phyloP scores from a whole-genome alignment of 2,888 invertebrate genomes.

The Coleophora flavipennella region DNA sequence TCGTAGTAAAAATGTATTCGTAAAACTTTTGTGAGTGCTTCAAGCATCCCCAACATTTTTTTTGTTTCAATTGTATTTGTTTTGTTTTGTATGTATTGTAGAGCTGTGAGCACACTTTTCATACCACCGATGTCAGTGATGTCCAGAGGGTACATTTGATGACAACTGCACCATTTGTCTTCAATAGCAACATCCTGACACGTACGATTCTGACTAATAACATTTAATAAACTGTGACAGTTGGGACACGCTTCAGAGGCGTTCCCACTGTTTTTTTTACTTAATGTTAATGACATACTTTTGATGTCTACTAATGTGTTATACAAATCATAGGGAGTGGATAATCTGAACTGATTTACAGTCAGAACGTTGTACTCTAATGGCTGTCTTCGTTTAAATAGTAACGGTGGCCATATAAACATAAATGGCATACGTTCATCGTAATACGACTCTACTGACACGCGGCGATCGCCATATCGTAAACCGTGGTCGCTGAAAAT shows the following conservation, averaged over 20 bases:
- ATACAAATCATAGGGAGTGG: slow-evolving; percentile 83
- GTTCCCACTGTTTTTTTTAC: slow-evolving; percentile 17
- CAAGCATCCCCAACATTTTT: slow-evolving; percentile 65
- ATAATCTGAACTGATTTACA: slow-evolving; percentile 76
- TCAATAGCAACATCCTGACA: slow-evolving; percentile 79
- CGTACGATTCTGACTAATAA: slow-evolving; percentile 73
- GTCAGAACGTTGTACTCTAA: slow-evolving; percentile 68
- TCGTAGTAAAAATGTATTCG: slow-evolving; percentile 64
- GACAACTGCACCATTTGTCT: slow-evolving; percentile 85
- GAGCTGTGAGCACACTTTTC: slow-evolving; percentile 62
- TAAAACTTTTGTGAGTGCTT: slow-evolving; percentile 58
- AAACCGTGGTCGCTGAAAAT: slow-evolving; percentile 87
- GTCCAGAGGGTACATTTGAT: slow-evolving; percentile 66
- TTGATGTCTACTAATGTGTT: slow-evolving; percentile 79
- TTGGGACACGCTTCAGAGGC: slow-evolving; percentile 72
- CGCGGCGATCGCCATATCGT: slow-evolving; percentile 80
- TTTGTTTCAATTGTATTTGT: slow-evolving; percentile 33
- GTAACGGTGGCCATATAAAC: slow-evolving; percentile 77
- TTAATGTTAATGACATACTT: slow-evolving; percentile 61
- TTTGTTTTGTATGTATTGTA: slow-evolving; percentile 37
- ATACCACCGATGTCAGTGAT: slow-evolving; percentile 58
- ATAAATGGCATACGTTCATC: slow-evolving; percentile 85
- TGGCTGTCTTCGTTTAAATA: slow-evolving; percentile 70
- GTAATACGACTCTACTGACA: slow-evolving; percentile 80
- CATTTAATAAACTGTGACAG: slow-evolving; percentile 76